Evolutionary conservation across 2,888 invertebrate genomes (phyloP).

Genomic region (Sinodicranocentrus sp.): DNA sequence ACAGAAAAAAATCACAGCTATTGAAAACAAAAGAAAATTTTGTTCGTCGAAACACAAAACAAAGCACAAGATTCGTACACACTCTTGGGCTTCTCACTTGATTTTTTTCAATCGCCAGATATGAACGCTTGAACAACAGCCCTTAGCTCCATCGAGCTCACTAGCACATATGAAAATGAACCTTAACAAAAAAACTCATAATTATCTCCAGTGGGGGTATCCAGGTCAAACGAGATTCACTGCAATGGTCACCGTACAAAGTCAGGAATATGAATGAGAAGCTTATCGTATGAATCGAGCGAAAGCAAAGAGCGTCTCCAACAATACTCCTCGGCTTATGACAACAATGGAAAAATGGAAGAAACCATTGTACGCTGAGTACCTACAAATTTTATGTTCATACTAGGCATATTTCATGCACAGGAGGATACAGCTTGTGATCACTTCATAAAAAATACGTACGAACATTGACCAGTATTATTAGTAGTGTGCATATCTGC

Average conservation of each 20-base stretch:
- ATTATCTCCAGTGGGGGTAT: background rate
- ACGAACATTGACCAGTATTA: too few relatives aligned
- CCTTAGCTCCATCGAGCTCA: conserved; percentile 37
- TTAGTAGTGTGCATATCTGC: too few relatives aligned
- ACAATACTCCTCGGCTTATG: conserved; percentile 1
- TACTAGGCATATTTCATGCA: background rate
- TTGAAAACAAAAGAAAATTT: too few relatives aligned
- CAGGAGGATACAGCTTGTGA: too few relatives aligned
- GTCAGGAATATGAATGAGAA: background rate
- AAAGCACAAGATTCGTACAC: conserved; percentile 12
- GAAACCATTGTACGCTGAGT: conserved; percentile 36
- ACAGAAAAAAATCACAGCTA: too few relatives aligned
- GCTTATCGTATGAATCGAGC: background rate
- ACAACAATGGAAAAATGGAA: conserved; percentile 38
- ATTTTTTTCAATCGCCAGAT: conserved; percentile 10
- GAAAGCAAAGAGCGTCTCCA: conserved; percentile 11
- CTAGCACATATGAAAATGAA: background rate
- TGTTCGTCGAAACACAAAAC: conserved; percentile 20
- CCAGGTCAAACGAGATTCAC: background rate
- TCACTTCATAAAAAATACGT: too few relatives aligned
- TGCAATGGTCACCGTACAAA: background rate
- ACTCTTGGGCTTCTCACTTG: background rate
- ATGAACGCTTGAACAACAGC: conserved; percentile 19
- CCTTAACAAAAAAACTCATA: conserved; percentile 6
- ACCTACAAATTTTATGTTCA: background rate